Evolutionary conservation across 2,888 invertebrate genomes (phyloP).

Genomic region (Heteropelma amictum): DNA sequence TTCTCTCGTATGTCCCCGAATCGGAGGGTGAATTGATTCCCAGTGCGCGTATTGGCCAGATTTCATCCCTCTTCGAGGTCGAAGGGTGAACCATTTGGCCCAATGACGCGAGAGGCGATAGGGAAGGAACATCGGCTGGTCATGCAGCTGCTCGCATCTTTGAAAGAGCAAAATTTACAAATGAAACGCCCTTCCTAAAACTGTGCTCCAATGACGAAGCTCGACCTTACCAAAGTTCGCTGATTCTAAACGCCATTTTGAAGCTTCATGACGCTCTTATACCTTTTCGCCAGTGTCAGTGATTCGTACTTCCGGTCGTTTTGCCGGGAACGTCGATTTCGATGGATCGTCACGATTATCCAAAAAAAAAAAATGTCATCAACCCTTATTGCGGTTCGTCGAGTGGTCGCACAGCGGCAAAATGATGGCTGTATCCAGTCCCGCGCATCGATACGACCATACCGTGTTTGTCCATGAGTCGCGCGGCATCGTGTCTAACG

Average conservation of each 20-base stretch:
- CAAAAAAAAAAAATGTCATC: too few species aligned
- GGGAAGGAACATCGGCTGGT: constrained; percentile 26
- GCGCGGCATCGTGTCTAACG: constrained; percentile 40
- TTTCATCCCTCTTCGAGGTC: constrained; percentile 11
- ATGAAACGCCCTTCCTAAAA: constrained; percentile 45
- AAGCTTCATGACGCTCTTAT: too few species aligned
- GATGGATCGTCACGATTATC: too few species aligned
- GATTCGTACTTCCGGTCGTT: too few species aligned
- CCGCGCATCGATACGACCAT: too few species aligned
- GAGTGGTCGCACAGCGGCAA: too few species aligned
- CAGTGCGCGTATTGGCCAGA: constrained; percentile 28
- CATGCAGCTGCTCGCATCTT: constrained; percentile 28
- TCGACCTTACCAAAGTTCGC: not conserved
- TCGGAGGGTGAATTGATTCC: constrained; percentile 1
- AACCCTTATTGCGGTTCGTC: too few species aligned
- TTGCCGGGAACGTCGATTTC: too few species aligned
- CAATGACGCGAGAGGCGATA: constrained; percentile 38
- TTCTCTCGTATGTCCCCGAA: too few species aligned
- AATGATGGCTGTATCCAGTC: too few species aligned
- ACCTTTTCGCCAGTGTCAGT: too few species aligned
- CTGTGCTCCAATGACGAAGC: constrained; percentile 46
- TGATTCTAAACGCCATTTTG: too few species aligned
- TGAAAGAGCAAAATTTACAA: constrained; percentile 7
- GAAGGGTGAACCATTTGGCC: constrained; percentile 16
- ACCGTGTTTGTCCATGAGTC: constrained; percentile 28